phyloP scores from a whole-genome alignment of 2,113 vertebrate genomes.

The Galbula dea region DNA sequence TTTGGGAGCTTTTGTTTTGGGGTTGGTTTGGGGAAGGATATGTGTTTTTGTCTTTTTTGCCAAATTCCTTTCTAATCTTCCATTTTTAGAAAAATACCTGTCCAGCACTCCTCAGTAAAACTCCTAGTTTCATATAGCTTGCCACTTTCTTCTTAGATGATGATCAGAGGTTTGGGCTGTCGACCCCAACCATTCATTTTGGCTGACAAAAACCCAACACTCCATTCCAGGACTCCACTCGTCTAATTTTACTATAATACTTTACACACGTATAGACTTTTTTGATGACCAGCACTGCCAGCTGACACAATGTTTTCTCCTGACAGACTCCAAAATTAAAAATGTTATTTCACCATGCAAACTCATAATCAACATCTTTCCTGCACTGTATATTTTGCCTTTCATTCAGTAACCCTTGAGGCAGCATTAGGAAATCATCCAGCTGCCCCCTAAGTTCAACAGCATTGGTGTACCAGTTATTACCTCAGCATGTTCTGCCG shows the following conservation, averaged over 20 bases:
- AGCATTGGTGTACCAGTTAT: neutral
- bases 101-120: neutral
- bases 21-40: fast-evolving
- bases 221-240: fast-evolving
- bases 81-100: neutral
- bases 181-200: neutral
- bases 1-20: too few relatives aligned
- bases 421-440: neutral
- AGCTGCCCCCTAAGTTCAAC: fast-evolving
- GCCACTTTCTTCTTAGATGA: neutral
- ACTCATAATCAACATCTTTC: neutral
- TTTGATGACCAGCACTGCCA: neutral
- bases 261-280: too few relatives aligned
- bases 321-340: neutral
- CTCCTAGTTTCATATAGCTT: neutral
- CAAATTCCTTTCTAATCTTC: neutral
- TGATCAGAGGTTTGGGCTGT: neutral
- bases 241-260: neutral
- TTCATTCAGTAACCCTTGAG: neutral
- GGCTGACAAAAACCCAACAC: neutral
- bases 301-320: neutral
- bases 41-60: neutral
- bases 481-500: neutral
- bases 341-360: neutral
- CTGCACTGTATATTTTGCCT: fast-evolving